A percentile compares a stretch with the other conserved stretches of the same genome.
phyloP scores from a whole-genome alignment of 2,888 invertebrate species.

The Stenoptilia bipunctidactyla region DNA sequence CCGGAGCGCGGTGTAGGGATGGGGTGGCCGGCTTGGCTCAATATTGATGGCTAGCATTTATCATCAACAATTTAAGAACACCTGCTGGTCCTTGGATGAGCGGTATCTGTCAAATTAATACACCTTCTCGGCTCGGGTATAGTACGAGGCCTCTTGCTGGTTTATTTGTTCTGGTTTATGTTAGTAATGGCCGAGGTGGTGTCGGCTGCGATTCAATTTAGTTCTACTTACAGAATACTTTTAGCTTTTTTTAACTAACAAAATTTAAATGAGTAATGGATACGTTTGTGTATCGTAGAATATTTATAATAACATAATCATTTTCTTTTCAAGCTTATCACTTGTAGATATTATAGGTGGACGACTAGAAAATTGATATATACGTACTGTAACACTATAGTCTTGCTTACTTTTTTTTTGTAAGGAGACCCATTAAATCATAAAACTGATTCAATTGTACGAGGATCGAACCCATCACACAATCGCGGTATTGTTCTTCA shows the following conservation, averaged over 20 bases:
- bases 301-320: no score
- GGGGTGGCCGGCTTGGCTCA: slow-evolving; percentile 32
- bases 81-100: slow-evolving; percentile 56
- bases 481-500: no score
- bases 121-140: slow-evolving; percentile 1
- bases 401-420: no score
- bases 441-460: no score
- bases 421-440: no score
- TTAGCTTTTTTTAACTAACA: neutral
- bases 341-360: no score
- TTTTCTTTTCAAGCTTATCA: no score
- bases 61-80: slow-evolving; percentile 60
- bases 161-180: slow-evolving; percentile 7
- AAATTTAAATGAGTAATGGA: no score
- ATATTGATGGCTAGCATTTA: slow-evolving; percentile 61
- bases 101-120: slow-evolving; percentile 54
- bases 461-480: no score
- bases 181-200: neutral
- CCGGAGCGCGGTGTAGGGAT: slow-evolving; percentile 22
- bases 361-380: no score
- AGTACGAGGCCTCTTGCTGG: neutral
- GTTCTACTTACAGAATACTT: slow-evolving; percentile 4
- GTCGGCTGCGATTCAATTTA: slow-evolving; percentile 8
- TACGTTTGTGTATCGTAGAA: no score
- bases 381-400: no score